Percentiles rank a stretch among this genome's conserved stretches.
Conservation (phyloP, 2,888 invertebrate genomes). For the Drosophila quinaria region DNA sequence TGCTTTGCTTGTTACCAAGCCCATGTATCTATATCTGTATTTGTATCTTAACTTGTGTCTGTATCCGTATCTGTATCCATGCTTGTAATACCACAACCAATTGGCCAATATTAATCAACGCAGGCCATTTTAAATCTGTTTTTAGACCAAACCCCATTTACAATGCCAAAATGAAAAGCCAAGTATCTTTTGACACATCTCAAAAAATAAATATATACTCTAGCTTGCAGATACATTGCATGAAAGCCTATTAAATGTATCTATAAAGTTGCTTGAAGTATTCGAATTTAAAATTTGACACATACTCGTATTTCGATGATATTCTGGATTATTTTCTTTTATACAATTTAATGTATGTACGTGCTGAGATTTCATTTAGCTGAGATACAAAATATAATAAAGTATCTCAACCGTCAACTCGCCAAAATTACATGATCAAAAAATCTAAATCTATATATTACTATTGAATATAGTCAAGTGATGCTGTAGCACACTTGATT, state of each 20-base stretch:
- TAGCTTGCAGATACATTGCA: not conserved
- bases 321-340: not conserved
- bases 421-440: not conserved
- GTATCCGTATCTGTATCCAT: conserved; percentile 18
- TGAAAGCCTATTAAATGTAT: not conserved
- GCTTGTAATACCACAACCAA: conserved; percentile 31
- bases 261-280: not conserved
- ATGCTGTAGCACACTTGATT: too few relatives aligned
- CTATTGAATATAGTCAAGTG: too few relatives aligned
- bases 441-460: too few relatives aligned
- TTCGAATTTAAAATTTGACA: too few relatives aligned
- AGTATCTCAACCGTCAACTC: not conserved
- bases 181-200: conserved; percentile 7
- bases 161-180: not conserved
- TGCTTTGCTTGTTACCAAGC: conserved; percentile 27
- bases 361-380: not conserved
- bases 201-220: not conserved
- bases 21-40: conserved; percentile 12
- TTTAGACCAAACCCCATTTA: conserved; percentile 15
- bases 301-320: too few relatives aligned
- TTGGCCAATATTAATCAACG: conserved; percentile 35
- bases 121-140: conserved; percentile 14
- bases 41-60: conserved; percentile 14
- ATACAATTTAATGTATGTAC: not conserved
- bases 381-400: not conserved